Percentiles rank a stretch among this genome's conserved stretches.
These are phyloP conservation scores for Cinara cedri DNA, from an alignment of 2,888 invertebrate genomes.

Conservation along the genomic window DNA sequence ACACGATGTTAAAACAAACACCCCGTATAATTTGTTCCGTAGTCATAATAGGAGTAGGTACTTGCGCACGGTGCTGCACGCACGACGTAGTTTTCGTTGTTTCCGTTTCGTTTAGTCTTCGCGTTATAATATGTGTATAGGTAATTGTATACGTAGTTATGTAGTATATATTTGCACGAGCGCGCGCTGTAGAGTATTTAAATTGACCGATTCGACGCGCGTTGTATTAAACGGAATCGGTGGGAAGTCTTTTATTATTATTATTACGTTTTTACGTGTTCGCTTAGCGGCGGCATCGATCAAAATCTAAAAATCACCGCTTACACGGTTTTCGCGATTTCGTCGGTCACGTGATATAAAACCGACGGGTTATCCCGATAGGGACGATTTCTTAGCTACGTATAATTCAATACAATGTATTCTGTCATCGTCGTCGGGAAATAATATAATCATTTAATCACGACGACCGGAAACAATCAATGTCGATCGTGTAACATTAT, in stretches of 20 bases:
- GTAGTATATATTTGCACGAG: neutral
- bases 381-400: too few species aligned
- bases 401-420: neutral
- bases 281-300: neutral
- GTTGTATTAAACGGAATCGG: neutral
- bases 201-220: slow-evolving; percentile 25
- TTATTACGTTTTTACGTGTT: neutral
- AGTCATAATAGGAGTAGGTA: neutral
- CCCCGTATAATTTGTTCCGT: neutral
- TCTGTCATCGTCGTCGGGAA: neutral
- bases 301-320: neutral
- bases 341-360: neutral
- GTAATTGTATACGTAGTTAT: neutral
- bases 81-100: neutral
- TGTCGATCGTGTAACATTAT: too few species aligned
- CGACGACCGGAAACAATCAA: too few species aligned
- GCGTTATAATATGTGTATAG: neutral
- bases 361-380: too few species aligned
- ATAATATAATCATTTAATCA: neutral
- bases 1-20: neutral
- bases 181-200: slow-evolving; percentile 5
- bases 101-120: neutral
- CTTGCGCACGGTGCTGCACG: neutral
- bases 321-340: neutral
- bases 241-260: neutral